Conservation (phyloP, 2,888 invertebrate genomes). For the Archaeoteleia sp. region DNA sequence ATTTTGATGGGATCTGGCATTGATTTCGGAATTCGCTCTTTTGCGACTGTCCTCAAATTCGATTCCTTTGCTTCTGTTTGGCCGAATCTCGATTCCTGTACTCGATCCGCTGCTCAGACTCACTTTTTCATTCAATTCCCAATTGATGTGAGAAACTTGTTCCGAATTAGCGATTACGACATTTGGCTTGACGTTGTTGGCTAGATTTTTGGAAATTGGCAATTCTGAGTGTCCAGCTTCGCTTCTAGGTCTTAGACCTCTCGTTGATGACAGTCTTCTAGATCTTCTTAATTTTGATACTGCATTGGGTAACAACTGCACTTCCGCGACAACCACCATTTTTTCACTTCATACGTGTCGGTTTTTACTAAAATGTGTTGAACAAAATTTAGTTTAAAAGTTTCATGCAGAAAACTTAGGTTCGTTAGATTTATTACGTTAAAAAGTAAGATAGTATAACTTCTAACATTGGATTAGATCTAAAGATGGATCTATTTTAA, state of each 20-base stretch:
- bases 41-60: conserved; percentile 59
- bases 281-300: conserved; percentile 63
- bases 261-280: conserved; percentile 69
- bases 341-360: conserved; percentile 20
- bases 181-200: too few species aligned
- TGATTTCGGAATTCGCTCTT: conserved; percentile 34
- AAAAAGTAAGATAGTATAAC: too few species aligned
- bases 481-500: too few species aligned
- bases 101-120: conserved; percentile 71
- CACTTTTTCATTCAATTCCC: conserved; percentile 72
- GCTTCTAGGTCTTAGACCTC: conserved; percentile 58
- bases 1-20: conserved; percentile 5
- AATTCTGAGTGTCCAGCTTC: conserved; percentile 42
- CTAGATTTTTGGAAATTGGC: conserved; percentile 2
- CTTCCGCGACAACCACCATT: conserved; percentile 57
- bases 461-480: too few species aligned
- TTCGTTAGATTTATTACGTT: too few species aligned
- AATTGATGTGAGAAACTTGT: conserved; percentile 62
- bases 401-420: too few species aligned
- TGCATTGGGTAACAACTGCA: conserved; percentile 43
- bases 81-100: conserved; percentile 62
- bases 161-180: too few species aligned
- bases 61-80: conserved; percentile 59
- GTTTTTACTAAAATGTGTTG: not conserved
- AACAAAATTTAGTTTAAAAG: too few species aligned